phyloP scores from a whole-genome alignment of 2,888 invertebrate genomes.

The Troides aeacus region DNA sequence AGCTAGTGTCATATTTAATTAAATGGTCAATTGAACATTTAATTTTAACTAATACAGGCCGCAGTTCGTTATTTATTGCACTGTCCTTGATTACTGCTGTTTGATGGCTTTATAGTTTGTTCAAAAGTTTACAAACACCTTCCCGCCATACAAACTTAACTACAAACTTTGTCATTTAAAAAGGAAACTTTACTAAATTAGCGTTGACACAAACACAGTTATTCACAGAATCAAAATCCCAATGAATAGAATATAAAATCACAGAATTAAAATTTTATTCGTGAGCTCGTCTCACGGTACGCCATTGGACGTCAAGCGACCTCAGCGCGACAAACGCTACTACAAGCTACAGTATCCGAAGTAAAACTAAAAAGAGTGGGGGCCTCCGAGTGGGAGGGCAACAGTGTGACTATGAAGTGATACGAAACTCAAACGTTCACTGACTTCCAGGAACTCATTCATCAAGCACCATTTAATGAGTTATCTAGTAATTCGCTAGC shows the following conservation, averaged over 20 bases:
- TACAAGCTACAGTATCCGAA: background rate
- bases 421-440: constrained; percentile 58
- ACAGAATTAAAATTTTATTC: background rate
- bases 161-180: background rate
- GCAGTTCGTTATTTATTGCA: background rate
- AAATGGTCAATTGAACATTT: constrained; percentile 57
- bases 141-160: background rate
- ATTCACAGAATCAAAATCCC: background rate
- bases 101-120: background rate
- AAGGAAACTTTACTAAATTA: background rate
- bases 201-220: no score
- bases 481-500: constrained; percentile 49
- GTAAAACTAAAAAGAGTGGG: constrained; percentile 22
- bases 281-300: background rate
- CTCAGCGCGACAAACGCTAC: constrained; percentile 1
- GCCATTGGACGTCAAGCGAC: background rate
- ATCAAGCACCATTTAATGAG: constrained; percentile 54
- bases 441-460: constrained; percentile 70
- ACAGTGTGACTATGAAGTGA: constrained; percentile 40
- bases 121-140: background rate
- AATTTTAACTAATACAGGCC: constrained; percentile 23
- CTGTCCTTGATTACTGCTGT: background rate
- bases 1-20: constrained; percentile 67
- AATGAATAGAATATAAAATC: background rate
- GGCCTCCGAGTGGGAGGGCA: constrained; percentile 40